These are phyloP conservation scores for Acheta domesticus DNA, from an alignment of 2,888 invertebrate species.

Conservation along the genomic window DNA sequence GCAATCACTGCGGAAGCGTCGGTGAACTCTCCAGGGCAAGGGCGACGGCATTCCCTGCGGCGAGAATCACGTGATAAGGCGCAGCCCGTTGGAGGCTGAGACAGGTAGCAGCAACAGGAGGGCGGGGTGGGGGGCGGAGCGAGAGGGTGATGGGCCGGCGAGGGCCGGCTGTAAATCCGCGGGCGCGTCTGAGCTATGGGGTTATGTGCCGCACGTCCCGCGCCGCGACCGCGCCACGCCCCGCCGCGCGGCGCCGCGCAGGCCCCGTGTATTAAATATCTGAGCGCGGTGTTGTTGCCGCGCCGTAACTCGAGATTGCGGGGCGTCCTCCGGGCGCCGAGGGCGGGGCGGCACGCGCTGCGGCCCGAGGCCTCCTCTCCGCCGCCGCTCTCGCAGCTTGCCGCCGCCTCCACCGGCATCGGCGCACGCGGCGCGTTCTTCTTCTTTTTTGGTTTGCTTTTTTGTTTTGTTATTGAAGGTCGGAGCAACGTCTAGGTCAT, in stretches of 20 bases:
- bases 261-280: not conserved
- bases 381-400: too few species aligned
- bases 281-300: not conserved
- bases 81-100: not conserved
- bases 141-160: too few species aligned
- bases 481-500: too few species aligned
- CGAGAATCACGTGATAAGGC: not conserved
- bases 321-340: not conserved
- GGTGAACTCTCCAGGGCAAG: too few species aligned
- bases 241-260: not conserved
- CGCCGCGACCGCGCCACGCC: not conserved
- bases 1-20: too few species aligned
- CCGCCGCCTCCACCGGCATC: too few species aligned
- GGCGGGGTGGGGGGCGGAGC: not conserved
- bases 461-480: too few species aligned
- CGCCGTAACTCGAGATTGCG: conserved; percentile 1
- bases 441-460: too few species aligned
- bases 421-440: too few species aligned
- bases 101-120: not conserved
- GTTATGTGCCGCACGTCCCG: not conserved
- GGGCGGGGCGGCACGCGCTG: not conserved
- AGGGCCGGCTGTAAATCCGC: too few species aligned
- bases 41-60: too few species aligned
- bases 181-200: not conserved
- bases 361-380: too few species aligned